A percentile compares a stretch with the other conserved stretches of the same genome.
Conservation (phyloP, 2,113 vertebrate species). For the Salvelinus alpinus region DNA sequence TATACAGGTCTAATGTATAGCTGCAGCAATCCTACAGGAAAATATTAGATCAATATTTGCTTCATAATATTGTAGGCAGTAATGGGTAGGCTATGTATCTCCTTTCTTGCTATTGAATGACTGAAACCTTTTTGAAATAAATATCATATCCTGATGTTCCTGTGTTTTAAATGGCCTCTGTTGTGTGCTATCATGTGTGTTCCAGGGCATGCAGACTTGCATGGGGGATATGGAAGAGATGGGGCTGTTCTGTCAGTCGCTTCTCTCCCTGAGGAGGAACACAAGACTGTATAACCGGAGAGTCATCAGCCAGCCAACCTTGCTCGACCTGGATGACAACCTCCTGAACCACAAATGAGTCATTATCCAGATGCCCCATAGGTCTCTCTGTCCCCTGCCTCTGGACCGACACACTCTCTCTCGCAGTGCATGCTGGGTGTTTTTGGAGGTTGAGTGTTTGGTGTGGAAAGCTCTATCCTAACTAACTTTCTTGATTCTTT, state of each 20-base stretch:
- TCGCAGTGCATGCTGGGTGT: no score
- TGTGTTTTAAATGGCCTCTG: not conserved
- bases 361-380: not conserved
- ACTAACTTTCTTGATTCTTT: no score
- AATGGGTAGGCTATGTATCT: no score
- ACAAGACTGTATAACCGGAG: conserved; percentile 68
- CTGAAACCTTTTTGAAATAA: no score
- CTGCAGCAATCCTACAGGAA: not conserved
- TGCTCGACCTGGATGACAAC: conserved; percentile 74
- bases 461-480: no score
- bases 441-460: no score
- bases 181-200: conserved; percentile 5
- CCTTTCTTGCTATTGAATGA: no score
- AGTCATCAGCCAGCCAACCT: conserved; percentile 66
- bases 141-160: not conserved
- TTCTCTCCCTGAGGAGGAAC: conserved; percentile 82
- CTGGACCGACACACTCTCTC: no score
- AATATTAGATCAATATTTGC: no score
- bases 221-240: conserved; percentile 88
- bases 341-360: conserved; percentile 73
- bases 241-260: conserved; percentile 87
- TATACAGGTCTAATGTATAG: not conserved
- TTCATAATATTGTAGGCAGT: no score
- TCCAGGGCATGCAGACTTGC: conserved; percentile 87
- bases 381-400: no score